phyloP scores from a whole-genome alignment of 2,113 vertebrate species.

The Jacana jacana region DNA sequence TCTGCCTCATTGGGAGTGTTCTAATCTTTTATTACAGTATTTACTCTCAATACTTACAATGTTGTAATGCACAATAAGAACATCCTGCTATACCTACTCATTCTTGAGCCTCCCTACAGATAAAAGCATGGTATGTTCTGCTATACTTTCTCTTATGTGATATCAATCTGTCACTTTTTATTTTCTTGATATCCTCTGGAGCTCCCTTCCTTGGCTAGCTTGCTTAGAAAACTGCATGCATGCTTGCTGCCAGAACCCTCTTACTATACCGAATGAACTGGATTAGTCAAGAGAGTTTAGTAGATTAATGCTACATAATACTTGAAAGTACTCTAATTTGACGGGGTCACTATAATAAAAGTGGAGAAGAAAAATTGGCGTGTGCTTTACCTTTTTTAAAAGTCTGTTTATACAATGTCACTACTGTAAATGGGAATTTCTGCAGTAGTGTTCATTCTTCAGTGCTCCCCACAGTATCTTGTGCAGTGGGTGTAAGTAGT shows the following conservation, averaged over 20 bases:
- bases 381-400: neutral
- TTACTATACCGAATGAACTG: constrained; percentile 42
- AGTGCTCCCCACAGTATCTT: neutral
- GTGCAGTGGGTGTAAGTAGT: neutral
- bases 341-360: neutral
- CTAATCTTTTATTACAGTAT: neutral
- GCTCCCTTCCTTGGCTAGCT: constrained; percentile 26
- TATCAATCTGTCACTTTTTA: constrained; percentile 61
- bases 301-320: constrained; percentile 26
- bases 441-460: neutral
- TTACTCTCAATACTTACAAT: neutral
- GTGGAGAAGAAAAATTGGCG: neutral
- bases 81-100: neutral
- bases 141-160: constrained; percentile 24
- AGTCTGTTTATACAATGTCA: neutral
- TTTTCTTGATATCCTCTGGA: constrained; percentile 34
- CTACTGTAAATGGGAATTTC: neutral
- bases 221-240: constrained; percentile 43
- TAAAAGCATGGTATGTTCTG: neutral
- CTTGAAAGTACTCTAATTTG: neutral
- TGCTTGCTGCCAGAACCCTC: constrained; percentile 55
- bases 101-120: neutral
- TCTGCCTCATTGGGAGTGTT: neutral
- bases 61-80: neutral
- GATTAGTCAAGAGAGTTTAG: constrained; percentile 52